Percentiles rank a stretch among this genome's conserved stretches.
These are phyloP conservation scores for Mormyrus iriodes DNA, from an alignment of 2,113 vertebrate genomes.

Conservation along the genomic window DNA sequence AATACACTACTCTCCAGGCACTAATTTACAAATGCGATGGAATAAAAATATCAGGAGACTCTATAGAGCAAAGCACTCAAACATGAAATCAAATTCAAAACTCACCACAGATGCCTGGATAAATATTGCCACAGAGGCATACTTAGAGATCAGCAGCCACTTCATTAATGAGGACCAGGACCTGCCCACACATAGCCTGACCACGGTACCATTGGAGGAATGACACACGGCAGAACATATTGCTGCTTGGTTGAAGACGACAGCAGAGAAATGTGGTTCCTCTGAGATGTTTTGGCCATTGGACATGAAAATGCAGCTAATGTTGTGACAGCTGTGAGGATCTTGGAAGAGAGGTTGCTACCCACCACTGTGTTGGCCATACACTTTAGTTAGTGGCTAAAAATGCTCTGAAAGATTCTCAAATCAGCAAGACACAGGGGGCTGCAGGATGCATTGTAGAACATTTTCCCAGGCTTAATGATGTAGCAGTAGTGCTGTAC, in stretches of 20 bases:
- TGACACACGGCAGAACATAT: background rate
- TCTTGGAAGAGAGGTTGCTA: background rate
- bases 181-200: background rate
- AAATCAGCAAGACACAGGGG: background rate
- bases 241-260: background rate
- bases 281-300: background rate
- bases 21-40: background rate
- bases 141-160: constrained; percentile 16
- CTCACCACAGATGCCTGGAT: constrained; percentile 15
- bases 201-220: no score
- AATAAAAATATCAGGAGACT: constrained; percentile 13
- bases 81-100: constrained; percentile 17
- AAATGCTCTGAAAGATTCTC: background rate
- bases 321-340: background rate
- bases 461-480: background rate
- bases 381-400: background rate
- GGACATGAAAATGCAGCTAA: background rate
- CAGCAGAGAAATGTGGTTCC: background rate
- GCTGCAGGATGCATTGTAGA: background rate
- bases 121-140: constrained; percentile 13
- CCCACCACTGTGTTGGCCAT: background rate
- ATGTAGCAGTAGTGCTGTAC: background rate
- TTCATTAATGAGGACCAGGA: constrained; percentile 19
- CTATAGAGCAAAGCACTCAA: constrained; percentile 11
- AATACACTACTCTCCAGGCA: background rate